Base-by-base conservation (phyloP, 2,113 vertebrate genomes). In the Callorhinus ursinus region DNA sequence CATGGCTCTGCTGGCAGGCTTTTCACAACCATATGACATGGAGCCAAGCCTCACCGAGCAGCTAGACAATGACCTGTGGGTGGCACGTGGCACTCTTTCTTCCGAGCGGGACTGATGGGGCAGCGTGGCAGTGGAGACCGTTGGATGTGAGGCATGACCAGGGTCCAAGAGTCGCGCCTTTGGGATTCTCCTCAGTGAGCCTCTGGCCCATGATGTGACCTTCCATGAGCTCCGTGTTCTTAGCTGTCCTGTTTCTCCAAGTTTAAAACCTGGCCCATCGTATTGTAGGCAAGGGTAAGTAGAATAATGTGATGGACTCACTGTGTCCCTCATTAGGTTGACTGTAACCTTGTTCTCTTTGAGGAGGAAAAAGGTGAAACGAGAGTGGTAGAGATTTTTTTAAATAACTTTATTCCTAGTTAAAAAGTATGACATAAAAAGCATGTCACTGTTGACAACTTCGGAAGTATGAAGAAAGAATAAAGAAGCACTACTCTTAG, bases 1-100 rank as follows among this genome's bases (percentile, higher is more conserved):
- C 69, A 13, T 5, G 0, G 18, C 88, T 59, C 74, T 39, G 63
- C 96, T 95, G 97, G 85, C 94, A 95, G 92, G 65, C 96, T 74
- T 92, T 31, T 65, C 19, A 42, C n/a, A 12, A 2, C 8, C 0
- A 67, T 80, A 42, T 39, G 19, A 0, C 33, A 69, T 1, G 53
- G 94, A 80, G n/a, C 80, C 24, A 57, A 61, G 84, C 24, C 80
- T 77, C 55, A 18, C 1, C 0, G 65, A 5, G 21, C 15, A 59
- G 95, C 82, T 16, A 21, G 89, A 90, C n/a, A 0, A 0, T 72
- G 81, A 72, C 69, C 94, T 0, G 4, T 31, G 71, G 88, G 87
- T 65, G 93, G 59, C 93, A 53, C 53, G 39, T 96, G 97, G 81
- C 91, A 2, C 9, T 13, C 8, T 88, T 82, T 79, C 72, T 90